These are phyloP conservation scores for Neodiprion fabricii DNA, from an alignment of 1,140 invertebrate species.

Conservation along the genomic window DNA sequence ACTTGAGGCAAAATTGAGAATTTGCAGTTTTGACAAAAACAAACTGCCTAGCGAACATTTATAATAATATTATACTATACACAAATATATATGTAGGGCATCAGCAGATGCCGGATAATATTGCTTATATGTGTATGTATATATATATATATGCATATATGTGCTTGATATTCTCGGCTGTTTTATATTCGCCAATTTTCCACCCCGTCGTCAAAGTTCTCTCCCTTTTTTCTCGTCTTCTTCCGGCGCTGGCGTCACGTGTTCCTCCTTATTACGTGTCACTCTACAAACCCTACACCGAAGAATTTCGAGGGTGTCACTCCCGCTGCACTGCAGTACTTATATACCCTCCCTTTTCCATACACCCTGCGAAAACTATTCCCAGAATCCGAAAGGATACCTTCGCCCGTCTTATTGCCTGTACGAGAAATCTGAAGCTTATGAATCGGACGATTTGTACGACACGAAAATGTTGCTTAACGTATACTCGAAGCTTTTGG, in stretches of 20 bases:
- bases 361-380: neutral
- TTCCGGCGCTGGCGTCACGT: conserved; percentile 29
- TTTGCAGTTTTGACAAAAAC: conserved; percentile 37
- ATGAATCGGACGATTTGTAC: too few relatives aligned
- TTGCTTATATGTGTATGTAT: too few relatives aligned
- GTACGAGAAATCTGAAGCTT: too few relatives aligned
- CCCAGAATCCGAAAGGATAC: too few relatives aligned
- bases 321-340: neutral
- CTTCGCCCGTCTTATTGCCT: too few relatives aligned
- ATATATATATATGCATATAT: too few relatives aligned
- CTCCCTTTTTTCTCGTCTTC: conserved; percentile 19
- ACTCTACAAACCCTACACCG: neutral
- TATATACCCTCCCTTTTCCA: neutral
- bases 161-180: conserved; percentile 26
- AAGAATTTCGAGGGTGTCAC: conserved; percentile 4
- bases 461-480: too few relatives aligned
- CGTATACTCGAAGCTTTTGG: too few relatives aligned
- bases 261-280: conserved; percentile 35
- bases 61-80: too few relatives aligned
- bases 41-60: conserved; percentile 23
- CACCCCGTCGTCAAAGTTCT: conserved; percentile 22
- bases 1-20: conserved; percentile 42
- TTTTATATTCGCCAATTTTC: conserved; percentile 42
- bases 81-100: too few relatives aligned
- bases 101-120: too few relatives aligned